Evolutionary conservation across 1,140 invertebrate species (phyloP).

Genomic region (Pseudomyrmex sp.): DNA sequence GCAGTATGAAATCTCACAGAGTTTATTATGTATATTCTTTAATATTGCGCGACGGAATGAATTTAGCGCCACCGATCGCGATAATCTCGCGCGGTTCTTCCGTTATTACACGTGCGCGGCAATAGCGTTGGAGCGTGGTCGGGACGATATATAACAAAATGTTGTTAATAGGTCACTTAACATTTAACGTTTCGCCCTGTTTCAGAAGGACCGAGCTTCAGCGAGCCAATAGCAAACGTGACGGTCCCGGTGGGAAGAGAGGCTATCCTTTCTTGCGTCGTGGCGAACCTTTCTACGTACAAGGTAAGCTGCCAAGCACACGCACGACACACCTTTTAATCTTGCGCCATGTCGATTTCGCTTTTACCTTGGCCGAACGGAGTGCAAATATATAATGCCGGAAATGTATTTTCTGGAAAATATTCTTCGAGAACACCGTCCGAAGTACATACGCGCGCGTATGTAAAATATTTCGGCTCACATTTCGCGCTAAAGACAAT

Average conservation of each 20-base stretch:
- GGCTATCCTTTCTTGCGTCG: conserved; percentile 92
- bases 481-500: no score
- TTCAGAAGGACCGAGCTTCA: conserved; percentile 90
- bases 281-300: conserved; percentile 92
- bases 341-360: conserved; percentile 23
- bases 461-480: no score
- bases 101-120: not conserved
- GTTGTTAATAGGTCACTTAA: conserved; percentile 60
- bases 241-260: conserved; percentile 93
- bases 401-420: not conserved
- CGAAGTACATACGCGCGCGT: no score
- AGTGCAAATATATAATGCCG: not conserved
- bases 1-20: not conserved
- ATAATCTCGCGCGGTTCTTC: conserved; percentile 12
- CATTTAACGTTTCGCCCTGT: conserved; percentile 80
- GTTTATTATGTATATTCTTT: conserved; percentile 4
- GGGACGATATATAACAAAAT: conserved; percentile 34
- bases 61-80: conserved; percentile 3
- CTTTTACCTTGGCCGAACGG: not conserved
- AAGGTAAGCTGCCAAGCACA: conserved; percentile 88
- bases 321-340: conserved; percentile 47
- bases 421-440: not conserved
- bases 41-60: not conserved
- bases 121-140: conserved; percentile 13
- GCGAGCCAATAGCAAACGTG: conserved; percentile 92